Evolutionary conservation across 2,113 vertebrate species (phyloP).

Genomic region (Ochotona curzoniae): DNA sequence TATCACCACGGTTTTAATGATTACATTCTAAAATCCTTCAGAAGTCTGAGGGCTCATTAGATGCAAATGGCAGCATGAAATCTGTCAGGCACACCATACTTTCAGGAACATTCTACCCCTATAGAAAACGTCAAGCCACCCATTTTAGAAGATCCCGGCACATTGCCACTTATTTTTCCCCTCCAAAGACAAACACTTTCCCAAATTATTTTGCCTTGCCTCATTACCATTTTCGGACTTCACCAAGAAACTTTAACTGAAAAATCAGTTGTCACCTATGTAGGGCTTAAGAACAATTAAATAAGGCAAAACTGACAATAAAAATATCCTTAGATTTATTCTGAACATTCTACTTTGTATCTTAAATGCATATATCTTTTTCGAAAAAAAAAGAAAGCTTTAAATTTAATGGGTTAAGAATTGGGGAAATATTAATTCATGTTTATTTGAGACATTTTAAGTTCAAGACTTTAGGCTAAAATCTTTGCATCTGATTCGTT

Average conservation of each 20-base stretch:
- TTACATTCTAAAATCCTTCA: not conserved
- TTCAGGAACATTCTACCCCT: not conserved
- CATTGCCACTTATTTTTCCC: not conserved
- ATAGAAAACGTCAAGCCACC: not conserved
- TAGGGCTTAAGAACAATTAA: not conserved
- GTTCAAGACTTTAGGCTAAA: not conserved
- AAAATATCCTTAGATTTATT: not conserved
- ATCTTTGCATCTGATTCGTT: not conserved
- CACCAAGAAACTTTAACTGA: not conserved
- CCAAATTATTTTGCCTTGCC: not conserved
- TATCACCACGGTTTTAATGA: slow-evolving; percentile 56
- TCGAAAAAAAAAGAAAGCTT: not conserved
- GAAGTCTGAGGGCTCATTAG: not conserved
- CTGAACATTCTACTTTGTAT: not conserved
- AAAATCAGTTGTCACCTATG: not conserved
- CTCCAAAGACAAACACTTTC: not conserved
- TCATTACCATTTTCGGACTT: not conserved
- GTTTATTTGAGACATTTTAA: not conserved
- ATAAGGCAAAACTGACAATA: not conserved
- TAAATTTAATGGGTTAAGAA: not conserved
- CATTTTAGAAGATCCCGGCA: not conserved
- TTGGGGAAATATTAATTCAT: not conserved
- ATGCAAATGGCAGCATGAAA: not conserved
- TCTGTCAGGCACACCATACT: not conserved
- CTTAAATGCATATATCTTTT: not conserved